Conservation (phyloP, 2,797 vertebrate species). For the Hippocampus kuda region DNA sequence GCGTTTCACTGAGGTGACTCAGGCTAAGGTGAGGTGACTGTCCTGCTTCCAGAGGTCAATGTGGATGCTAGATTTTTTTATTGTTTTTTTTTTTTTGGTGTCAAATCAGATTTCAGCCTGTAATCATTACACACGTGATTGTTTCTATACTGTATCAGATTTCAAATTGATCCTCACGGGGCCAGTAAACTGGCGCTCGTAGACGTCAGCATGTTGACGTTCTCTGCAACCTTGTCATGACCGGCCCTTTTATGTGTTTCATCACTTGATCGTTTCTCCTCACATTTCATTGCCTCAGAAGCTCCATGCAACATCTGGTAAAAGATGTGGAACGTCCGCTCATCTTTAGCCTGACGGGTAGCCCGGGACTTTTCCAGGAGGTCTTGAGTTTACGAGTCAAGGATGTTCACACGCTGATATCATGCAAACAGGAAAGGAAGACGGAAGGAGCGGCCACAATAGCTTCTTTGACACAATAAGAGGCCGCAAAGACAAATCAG, state of each 20-base stretch:
- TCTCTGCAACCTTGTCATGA: no score
- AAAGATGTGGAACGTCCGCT: constrained; percentile 87
- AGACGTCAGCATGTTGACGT: no score
- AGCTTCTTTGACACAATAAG: background rate
- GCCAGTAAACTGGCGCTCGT: no score
- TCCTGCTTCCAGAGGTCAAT: no score
- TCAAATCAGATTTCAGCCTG: no score
- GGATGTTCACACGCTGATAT: constrained; percentile 13
- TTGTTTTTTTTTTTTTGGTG: no score
- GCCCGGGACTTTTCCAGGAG: constrained; percentile 87
- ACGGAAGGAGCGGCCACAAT: background rate
- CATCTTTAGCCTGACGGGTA: constrained; percentile 86
- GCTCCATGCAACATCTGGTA: constrained; percentile 83
- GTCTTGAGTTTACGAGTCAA: constrained; percentile 66
- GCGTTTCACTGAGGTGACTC: no score
- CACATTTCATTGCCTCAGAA: constrained; percentile 71
- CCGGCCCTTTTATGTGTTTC: background rate
- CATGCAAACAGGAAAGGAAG: background rate
- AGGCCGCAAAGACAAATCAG: background rate
- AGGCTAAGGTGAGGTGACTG: no score
- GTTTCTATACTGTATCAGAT: no score
- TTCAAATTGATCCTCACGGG: no score
- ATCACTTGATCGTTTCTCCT: constrained; percentile 10
- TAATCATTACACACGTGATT: no score
- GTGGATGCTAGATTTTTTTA: no score